phyloP scores from a whole-genome alignment of 2,113 vertebrate genomes.

The Malurus alboscapulatus region DNA sequence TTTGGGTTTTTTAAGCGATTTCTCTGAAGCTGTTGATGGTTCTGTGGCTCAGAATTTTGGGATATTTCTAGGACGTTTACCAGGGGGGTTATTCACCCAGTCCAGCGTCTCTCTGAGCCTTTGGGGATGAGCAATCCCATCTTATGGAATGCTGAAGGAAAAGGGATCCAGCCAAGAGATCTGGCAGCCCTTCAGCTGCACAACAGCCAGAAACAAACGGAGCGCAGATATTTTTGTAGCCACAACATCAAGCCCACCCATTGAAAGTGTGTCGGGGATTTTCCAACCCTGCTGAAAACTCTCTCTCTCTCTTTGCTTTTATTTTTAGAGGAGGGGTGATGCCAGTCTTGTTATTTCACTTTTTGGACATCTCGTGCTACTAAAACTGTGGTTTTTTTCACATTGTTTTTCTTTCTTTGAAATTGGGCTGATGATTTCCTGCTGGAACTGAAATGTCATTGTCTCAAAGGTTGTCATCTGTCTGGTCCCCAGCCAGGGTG shows the following conservation, averaged over 20 bases:
- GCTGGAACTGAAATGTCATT: neutral
- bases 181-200: constrained; percentile 12
- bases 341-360: neutral
- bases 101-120: rapidly evolving
- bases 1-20: neutral
- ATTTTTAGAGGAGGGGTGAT: constrained; percentile 3
- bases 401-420: neutral
- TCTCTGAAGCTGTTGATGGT: neutral
- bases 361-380: neutral
- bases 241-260: constrained; percentile 38
- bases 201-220: constrained; percentile 21
- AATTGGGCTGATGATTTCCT: neutral
- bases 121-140: neutral
- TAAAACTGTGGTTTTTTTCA: neutral
- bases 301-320: neutral
- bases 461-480: neutral
- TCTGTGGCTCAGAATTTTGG: neutral
- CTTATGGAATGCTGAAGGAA: rapidly evolving
- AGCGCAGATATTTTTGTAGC: constrained; percentile 37
- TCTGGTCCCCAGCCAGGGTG: neutral
- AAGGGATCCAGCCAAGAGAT: neutral
- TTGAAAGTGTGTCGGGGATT: neutral
- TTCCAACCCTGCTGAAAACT: constrained; percentile 37
- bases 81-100: rapidly evolving
- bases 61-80: neutral